A percentile compares a stretch with the other conserved stretches of the same genome.
These are phyloP conservation scores for Hippocampus comes DNA, from an alignment of 2,113 vertebrate genomes.

Conservation along the genomic window DNA sequence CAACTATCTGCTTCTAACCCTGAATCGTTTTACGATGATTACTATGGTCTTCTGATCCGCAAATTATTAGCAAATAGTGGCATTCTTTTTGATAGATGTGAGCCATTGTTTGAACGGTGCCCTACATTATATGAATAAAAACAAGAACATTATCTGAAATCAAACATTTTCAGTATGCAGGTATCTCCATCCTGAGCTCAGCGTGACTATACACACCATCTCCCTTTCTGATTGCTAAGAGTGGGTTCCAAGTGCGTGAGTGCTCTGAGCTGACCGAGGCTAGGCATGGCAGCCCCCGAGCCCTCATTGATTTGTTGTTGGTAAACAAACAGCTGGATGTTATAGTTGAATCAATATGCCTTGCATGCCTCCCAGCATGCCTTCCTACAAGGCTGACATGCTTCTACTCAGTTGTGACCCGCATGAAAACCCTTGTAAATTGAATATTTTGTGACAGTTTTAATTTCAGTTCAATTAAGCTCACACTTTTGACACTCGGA, in stretches of 20 bases:
- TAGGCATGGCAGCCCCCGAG: conserved; percentile 58
- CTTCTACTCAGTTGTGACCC: conserved; percentile 41
- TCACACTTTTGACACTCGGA: background rate
- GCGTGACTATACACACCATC: background rate
- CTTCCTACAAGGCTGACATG: conserved; percentile 48
- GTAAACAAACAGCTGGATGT: conserved; percentile 77
- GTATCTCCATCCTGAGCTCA: background rate
- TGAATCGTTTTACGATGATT: background rate
- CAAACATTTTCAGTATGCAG: background rate
- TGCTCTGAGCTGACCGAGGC: conserved; percentile 53
- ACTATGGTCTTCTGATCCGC: background rate
- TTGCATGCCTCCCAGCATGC: conserved; percentile 63
- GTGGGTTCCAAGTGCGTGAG: conserved; percentile 20
- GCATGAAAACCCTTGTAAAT: conserved; percentile 31
- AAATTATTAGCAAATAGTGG: background rate
- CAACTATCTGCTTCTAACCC: background rate
- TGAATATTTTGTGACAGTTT: conserved; percentile 33
- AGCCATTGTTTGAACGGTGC: background rate
- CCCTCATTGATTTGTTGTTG: conserved; percentile 77
- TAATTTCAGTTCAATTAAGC: conserved; percentile 26
- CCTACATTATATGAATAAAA: background rate
- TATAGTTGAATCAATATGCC: conserved; percentile 70
- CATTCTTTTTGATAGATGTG: background rate
- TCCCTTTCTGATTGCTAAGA: conserved; percentile 8
- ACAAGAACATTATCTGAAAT: background rate